Base-by-base conservation (phyloP, 92 coral and sea anemone genomes). In the Pocillopora meandrina region DNA sequence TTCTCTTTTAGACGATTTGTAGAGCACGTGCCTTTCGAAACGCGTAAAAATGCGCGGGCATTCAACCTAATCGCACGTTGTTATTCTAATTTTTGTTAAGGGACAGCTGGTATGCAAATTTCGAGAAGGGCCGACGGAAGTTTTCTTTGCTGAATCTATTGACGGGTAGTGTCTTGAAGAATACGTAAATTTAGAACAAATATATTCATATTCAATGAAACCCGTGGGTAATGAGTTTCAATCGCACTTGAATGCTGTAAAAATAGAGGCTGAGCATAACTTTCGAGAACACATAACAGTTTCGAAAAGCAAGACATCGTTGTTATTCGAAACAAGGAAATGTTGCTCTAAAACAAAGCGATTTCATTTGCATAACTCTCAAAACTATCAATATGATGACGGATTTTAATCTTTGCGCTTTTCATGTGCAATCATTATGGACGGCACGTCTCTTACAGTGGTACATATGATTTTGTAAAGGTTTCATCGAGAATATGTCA, bases 71-170 rank as follows among this genome's bases (percentile, higher is more conserved):
- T 73, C 78, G 79, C 86, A 83, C 86, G 86, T 83, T 83, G 86
- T 64, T 83, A 63, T 83, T 83, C 86, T 36, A 72, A 61, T 83
- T 35, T 73, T 63, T 70, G 77, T 70, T 64, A 55, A 64, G 73
- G 35, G 65, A 79, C 89, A 86, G 89, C 89, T 86, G 89, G 42
- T 86, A 86, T 86, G 89, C 89, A 65, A 86, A 86, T 86, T 86
- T 58, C 55, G 55, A 58, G 12, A 23, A 58, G 60, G 3, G 76
- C 58, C 77, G 79, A 56, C 82, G 88, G 88, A 84, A 84, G 71
- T 76, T 76, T 66, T 73, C 61, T 56, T 17, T 19, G 72, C 64
- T 72, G n/a, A 42, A 15, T 73, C 73, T 16, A 47, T 52, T 52
- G 23, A 56, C 80, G 86, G 74, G 80, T 52, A 73, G 34, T 74